Evolutionary conservation across 2,113 vertebrate species (phyloP), one percentile per base, ranked within the genome.

Genomic region (rabbit (Oryctolagus cuniculus)): DNA sequence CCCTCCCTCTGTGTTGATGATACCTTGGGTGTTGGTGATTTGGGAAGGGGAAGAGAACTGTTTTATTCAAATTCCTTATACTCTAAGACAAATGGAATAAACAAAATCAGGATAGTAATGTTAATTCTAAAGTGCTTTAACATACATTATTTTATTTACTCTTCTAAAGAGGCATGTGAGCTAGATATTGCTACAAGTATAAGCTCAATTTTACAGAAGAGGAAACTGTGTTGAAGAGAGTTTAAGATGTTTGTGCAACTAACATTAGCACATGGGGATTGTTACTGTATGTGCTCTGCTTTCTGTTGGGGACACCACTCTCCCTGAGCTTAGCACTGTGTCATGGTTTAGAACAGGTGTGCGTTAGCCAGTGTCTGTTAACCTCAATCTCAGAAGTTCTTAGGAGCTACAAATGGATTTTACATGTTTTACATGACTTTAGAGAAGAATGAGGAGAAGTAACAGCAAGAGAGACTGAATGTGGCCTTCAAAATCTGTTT

Each of bases 121-220:
- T 85, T 64, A 49, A 77, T 95, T 79, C 25, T 80, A 64, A 93
- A 64, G 16, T 69, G 21, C 70, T 81, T 78, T 61, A 44, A 49
- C 70, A 61, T 53, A 12, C 11, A 25, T 12, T 66, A 53, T 29
- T 16, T 44, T 89, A 44, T 61, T 87, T 77, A 77, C 24, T 58
- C 27, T 11, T 96, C 24, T 78, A 19, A 87, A 72, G 2, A 67
- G 69, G n/a, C n/a, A 31, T 58, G 22, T 70, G 64, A 49, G 61
- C 10, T 70, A 49, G 4, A 34, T 74, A 53, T 25, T 80, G 10
- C 31, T 55, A 19, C 36, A 74, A 80, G 55, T 55, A 24, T 49
- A 78, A 87, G 55, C 25, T 7, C 44, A 19, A 34, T 92, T 95
- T 74, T 74, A 90, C 15, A 72, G 22, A 15, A 2, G 2, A 67